Percentiles rank a stretch among this genome's conserved stretches.
Evolutionary conservation across 2,888 invertebrate species (phyloP).

Genomic region (Colletes collaris): DNA sequence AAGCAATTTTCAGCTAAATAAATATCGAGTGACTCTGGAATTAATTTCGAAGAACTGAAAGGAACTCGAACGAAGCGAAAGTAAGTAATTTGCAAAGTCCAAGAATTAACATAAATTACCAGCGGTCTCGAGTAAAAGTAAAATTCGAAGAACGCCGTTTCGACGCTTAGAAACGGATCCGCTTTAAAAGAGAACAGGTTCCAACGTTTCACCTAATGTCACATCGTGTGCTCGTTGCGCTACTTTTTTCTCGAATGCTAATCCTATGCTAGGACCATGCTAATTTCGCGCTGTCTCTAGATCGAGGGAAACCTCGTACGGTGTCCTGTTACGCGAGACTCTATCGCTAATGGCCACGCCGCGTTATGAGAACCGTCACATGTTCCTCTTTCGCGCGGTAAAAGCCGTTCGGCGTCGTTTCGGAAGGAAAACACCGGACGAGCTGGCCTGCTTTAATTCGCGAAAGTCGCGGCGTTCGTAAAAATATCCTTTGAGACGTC

Average conservation of each 20-base stretch:
- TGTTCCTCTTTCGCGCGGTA: slow-evolving; percentile 4
- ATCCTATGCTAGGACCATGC: slow-evolving; percentile 3
- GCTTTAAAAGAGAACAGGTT: slow-evolving; percentile 21
- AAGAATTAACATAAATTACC: slow-evolving; percentile 20
- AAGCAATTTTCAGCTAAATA: no score
- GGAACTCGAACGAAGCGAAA: not conserved
- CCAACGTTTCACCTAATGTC: slow-evolving; percentile 37
- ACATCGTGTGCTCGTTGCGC: slow-evolving; percentile 1
- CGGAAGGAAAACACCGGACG: not conserved
- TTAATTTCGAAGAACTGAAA: no score
- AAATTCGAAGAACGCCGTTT: slow-evolving; percentile 20
- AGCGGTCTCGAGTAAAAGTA: slow-evolving; percentile 6
- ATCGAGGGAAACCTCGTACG: slow-evolving; percentile 23
- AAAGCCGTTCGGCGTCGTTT: not conserved
- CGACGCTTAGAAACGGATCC: not conserved
- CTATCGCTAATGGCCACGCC: not conserved
- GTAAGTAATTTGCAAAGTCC: not conserved
- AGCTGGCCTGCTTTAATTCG: slow-evolving; percentile 3
- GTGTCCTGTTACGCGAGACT: not conserved
- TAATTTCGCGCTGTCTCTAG: slow-evolving; percentile 16
- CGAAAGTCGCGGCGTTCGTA: not conserved
- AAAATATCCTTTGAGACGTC: slow-evolving; percentile 16
- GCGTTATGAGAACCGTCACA: slow-evolving; percentile 1
- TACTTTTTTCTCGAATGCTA: slow-evolving; percentile 15
- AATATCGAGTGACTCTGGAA: no score